Base-by-base conservation (phyloP, 2,797 vertebrate genomes). In the Macroramphosus scolopax region DNA sequence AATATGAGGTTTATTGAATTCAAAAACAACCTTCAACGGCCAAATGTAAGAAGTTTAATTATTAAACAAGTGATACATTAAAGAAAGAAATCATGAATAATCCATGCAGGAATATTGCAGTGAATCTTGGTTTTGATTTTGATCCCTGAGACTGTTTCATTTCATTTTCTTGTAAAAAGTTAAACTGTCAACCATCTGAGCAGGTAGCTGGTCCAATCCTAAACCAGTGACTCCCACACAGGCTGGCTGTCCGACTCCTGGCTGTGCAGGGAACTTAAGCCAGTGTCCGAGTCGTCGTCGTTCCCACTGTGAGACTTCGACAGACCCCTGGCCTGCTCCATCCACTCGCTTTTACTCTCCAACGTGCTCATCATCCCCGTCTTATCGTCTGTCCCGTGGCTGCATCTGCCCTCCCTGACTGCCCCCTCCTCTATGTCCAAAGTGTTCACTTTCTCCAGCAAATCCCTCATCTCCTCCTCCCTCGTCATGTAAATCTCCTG, bases 221-320 rank as follows among this genome's bases (percentile, higher is more conserved):
- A 83, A 37, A 81, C 80, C 64, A 82, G 58, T 16, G 84, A 79
- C 67, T 84, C 82, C 78, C 78, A 79, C 59, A 83, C 74, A 2
- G 66, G 87, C 4, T 74, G 58, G 9, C 89, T 91, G 79, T 97
- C 96, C 3, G 96, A 97, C 78, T 98, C 96, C 80, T 97, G 96
- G 54, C 96, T 98, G 88, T 98, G 95, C 92, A 98, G 92, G 18
- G 95, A 98, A 53, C 95, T 98, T 63, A 97, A 83, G 6, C 96
- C 96, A 0, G 96, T 98, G 73, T 98, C 96, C 12, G 96, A 98
- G 66, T 98, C 96, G 62, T 98, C 95, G 28, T 93, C 95, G 55
- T 94, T 91, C 18, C 79, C 87, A 6, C 80, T 80, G 32, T 88
- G 85, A 40, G 72, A 85, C 74, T 94, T 93, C 11, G 90, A 88